Conservation (phyloP, 2,797 vertebrate species). For the Anabas testudineus region DNA sequence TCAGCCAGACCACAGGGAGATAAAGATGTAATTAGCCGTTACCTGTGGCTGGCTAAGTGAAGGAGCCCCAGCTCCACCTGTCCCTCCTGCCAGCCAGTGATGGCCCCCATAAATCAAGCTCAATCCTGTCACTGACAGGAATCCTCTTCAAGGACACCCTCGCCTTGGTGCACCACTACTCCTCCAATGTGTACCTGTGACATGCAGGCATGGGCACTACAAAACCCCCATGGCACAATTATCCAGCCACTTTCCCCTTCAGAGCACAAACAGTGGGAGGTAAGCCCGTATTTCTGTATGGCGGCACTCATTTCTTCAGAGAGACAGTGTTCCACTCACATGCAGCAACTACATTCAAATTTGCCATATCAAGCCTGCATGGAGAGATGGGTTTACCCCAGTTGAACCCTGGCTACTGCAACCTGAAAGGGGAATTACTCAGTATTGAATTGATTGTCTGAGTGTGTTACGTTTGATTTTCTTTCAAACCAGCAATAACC, state of each 20-base stretch:
- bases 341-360: slow-evolving; percentile 79
- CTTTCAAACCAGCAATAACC: slow-evolving; percentile 87
- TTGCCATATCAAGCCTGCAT: slow-evolving; percentile 64
- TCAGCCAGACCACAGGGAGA: slow-evolving; percentile 72
- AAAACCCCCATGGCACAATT: slow-evolving; percentile 72
- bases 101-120: slow-evolving; percentile 85
- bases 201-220: slow-evolving; percentile 61
- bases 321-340: slow-evolving; percentile 59
- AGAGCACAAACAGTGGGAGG: slow-evolving; percentile 72
- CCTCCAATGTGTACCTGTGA: slow-evolving; percentile 63
- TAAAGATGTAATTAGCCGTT: slow-evolving; percentile 85
- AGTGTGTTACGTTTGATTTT: slow-evolving; percentile 72
- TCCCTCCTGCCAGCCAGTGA: slow-evolving; percentile 77
- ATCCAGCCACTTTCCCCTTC: slow-evolving; percentile 64
- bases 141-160: slow-evolving; percentile 83
- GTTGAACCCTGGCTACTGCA: slow-evolving; percentile 57
- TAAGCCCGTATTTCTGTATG: slow-evolving; percentile 44
- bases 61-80: slow-evolving; percentile 71
- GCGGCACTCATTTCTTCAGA: slow-evolving; percentile 48
- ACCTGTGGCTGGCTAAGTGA: slow-evolving; percentile 80
- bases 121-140: slow-evolving; percentile 82
- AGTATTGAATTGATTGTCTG: slow-evolving; percentile 62
- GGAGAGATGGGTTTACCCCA: slow-evolving; percentile 58
- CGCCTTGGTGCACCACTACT: slow-evolving; percentile 58
- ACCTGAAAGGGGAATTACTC: slow-evolving; percentile 52